Percentiles rank a stretch among this genome's conserved stretches.
Conservation (phyloP, 1,140 invertebrate species). For the Lepidurus arcticus region DNA sequence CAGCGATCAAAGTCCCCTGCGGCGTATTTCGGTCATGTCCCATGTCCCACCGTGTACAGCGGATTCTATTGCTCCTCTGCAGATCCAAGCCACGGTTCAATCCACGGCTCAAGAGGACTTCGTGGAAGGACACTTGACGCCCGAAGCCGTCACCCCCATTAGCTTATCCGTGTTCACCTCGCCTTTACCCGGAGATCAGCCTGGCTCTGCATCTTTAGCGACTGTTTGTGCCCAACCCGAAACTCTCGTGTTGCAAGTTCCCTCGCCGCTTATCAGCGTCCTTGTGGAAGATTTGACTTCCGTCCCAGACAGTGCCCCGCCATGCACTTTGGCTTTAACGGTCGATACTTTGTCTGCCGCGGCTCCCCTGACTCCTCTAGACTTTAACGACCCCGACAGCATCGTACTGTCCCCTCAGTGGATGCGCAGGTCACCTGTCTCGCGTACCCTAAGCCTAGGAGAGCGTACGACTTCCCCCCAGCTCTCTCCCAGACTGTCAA, state of each 20-base stretch:
- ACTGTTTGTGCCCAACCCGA: not conserved
- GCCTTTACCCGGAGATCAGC: not conserved
- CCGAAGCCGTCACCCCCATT: not conserved
- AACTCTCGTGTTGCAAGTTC: not conserved
- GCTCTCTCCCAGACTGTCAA: not conserved
- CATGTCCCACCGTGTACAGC: not conserved
- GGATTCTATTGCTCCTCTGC: not conserved
- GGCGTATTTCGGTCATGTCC: not conserved
- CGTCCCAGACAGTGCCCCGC: slow-evolving; percentile 5
- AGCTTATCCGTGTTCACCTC: not conserved
- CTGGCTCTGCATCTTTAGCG: not conserved
- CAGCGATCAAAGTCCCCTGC: not conserved
- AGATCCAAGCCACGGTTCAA: slow-evolving; percentile 27
- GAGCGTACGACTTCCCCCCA: not conserved
- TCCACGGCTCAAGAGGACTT: not conserved
- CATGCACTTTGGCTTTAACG: slow-evolving; percentile 30
- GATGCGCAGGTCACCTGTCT: slow-evolving; percentile 36
- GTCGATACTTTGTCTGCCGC: slow-evolving; percentile 32
- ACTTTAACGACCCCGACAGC: slow-evolving; percentile 35
- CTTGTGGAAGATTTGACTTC: not conserved
- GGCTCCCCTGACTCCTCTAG: slow-evolving; percentile 31
- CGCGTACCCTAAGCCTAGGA: slow-evolving; percentile 35
- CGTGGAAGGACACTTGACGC: not conserved
- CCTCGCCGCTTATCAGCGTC: not conserved
- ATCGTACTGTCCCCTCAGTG: slow-evolving; percentile 39